Base-by-base conservation (phyloP, 2,888 invertebrate genomes). In the Rhagium mordax region DNA sequence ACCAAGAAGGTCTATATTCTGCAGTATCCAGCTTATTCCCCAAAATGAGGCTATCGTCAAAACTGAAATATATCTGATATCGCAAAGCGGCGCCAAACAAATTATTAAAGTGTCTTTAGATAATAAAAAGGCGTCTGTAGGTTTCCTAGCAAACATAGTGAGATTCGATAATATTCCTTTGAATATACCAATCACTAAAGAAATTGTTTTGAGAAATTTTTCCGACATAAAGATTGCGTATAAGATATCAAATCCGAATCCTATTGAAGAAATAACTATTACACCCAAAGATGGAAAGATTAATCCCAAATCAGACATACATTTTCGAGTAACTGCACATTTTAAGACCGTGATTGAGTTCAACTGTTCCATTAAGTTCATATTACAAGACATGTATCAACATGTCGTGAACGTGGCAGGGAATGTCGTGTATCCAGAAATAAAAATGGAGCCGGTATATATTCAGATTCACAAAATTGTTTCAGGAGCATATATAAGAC, bases 1-100 rank as follows among this genome's bases (percentile, higher is more conserved):
- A n/a, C 90, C n/a, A 89, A 89, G 83, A 88, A 88, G 81, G 86
- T 88, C n/a, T 27, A 85, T 92, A 55, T 85, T 86, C 13, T 90
- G 90, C 78, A 86, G 88, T 69, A 86, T 91, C 59, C 84, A 83
- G 0, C 85, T 82, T 67, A 74, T 69, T n/a, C 83, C 86, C 0
- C 76, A 83, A 70, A 74, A 80, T 0, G 67, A 74, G 0, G 82
- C 75, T 20, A 73, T 80, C 1, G 78, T 81, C 20, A 74, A 74
- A 6, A 80, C 81, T 2, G 88, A 88, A 66, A 79, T 85, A 8
- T 78, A 81, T 3, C 72, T 89, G 29, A 76, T 77, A 3, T 85
- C 86, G 0, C 87, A 88, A 73, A 84, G 85, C 47, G 85, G 85
- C 0, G 78, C 79, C 16, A 79, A 81, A 15, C 83, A 83, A 29